A percentile compares a stretch with the other conserved stretches of the same genome.
These are phyloP conservation scores for Saimiri boliviensis DNA, from an alignment of 2,113 vertebrate genomes.

Conservation along the genomic window DNA sequence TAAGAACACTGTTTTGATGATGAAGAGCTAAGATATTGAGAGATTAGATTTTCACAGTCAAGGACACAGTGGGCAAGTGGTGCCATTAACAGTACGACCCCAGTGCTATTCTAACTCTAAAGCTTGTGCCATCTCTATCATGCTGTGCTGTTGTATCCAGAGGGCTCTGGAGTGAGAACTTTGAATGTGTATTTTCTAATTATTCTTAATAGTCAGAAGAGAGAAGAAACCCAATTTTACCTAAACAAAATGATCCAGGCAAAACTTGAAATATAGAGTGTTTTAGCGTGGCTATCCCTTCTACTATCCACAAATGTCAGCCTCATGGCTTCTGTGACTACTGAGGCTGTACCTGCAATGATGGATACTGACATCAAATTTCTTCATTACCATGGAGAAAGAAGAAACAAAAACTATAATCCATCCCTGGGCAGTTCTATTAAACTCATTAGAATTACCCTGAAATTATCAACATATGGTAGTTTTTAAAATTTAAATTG, in stretches of 20 bases:
- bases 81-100: background rate
- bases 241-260: background rate
- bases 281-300: background rate
- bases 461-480: conserved; percentile 2
- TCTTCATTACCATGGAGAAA: background rate
- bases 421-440: background rate
- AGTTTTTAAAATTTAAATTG: conserved; percentile 36
- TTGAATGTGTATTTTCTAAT: background rate
- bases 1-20: background rate
- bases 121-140: background rate
- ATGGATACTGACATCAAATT: background rate
- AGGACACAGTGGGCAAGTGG: background rate
- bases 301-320: background rate
- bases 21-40: background rate
- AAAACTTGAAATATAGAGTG: background rate
- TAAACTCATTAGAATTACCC: background rate
- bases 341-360: background rate
- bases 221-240: background rate
- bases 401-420: background rate
- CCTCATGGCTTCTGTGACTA: background rate
- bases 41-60: background rate
- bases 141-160: background rate
- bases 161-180: background rate
- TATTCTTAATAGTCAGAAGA: background rate
- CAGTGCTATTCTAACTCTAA: background rate